Evolutionary conservation across 2,113 vertebrate species (phyloP).

Genomic region (Megaceryle torquata): DNA sequence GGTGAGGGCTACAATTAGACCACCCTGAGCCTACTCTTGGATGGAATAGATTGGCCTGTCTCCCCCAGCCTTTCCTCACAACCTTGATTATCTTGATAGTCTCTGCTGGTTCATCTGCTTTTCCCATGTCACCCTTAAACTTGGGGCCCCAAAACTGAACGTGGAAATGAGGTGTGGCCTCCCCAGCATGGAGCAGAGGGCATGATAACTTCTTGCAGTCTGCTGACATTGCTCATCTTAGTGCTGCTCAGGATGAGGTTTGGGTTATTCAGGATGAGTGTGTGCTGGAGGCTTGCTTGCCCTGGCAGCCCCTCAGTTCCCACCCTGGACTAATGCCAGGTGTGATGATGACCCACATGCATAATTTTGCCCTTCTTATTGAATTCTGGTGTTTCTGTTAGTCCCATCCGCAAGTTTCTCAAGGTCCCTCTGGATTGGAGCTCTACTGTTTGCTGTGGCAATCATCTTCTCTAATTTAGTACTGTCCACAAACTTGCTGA

Average conservation of each 20-base stretch:
- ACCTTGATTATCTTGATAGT: not conserved
- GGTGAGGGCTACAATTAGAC: not conserved
- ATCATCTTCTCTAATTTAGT: not conserved
- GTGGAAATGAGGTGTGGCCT: not conserved
- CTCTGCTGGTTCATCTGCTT: not conserved
- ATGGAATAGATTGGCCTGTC: too few species aligned
- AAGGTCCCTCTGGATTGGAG: not conserved
- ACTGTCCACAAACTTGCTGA: constrained; percentile 2
- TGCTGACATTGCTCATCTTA: not conserved
- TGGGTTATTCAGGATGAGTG: not conserved
- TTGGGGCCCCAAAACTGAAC: not conserved
- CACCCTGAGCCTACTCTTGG: not conserved
- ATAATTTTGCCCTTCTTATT: not conserved
- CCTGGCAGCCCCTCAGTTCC: not conserved
- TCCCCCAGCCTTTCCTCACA: not conserved
- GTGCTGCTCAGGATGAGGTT: not conserved
- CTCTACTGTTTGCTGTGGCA: not conserved
- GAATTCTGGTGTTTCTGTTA: not conserved
- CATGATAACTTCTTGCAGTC: not conserved
- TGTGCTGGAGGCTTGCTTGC: not conserved
- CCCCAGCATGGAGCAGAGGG: not conserved
- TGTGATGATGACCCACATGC: not conserved
- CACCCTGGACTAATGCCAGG: not conserved
- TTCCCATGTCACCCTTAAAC: not conserved
- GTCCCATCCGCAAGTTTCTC: not conserved